Percentiles rank a stretch among this genome's conserved stretches.
These are phyloP conservation scores for Euclidia mi DNA, from an alignment of 2,888 invertebrate species.

Conservation along the genomic window DNA sequence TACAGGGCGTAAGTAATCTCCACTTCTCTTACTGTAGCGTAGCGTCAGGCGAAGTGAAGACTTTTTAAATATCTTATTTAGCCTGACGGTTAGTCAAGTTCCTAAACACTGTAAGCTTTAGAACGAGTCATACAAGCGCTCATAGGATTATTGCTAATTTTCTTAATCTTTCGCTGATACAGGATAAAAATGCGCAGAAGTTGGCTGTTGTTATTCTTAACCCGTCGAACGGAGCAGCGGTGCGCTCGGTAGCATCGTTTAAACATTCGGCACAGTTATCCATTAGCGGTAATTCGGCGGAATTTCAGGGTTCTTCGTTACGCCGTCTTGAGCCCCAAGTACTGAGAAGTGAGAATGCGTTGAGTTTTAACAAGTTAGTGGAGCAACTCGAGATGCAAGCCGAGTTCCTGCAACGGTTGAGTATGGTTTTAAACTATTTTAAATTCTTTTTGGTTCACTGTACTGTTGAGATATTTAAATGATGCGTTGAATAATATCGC, in stretches of 20 bases:
- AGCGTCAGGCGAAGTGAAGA: too few relatives aligned
- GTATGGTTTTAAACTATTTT: constrained; percentile 5
- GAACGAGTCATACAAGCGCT: too few relatives aligned
- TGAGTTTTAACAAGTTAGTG: constrained; percentile 14
- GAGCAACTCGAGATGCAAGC: constrained; percentile 9
- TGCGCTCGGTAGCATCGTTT: constrained; percentile 3
- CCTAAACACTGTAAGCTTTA: too few relatives aligned
- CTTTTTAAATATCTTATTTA: too few relatives aligned
- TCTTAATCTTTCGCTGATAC: too few relatives aligned
- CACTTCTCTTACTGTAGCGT: too few relatives aligned
- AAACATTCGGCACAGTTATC: constrained; percentile 4
- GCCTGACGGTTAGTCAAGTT: too few relatives aligned
- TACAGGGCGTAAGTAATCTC: too few relatives aligned
- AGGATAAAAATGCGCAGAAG: too few relatives aligned
- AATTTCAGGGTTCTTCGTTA: constrained; percentile 15
- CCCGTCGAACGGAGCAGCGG: not conserved
- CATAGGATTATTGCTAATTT: too few relatives aligned
- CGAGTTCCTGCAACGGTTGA: constrained; percentile 7
- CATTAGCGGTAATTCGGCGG: constrained; percentile 11
- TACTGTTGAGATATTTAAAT: too few relatives aligned
- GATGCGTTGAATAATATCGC: too few relatives aligned
- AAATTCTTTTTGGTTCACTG: not conserved
- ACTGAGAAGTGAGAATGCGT: constrained; percentile 12
- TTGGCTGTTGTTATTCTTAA: not conserved
- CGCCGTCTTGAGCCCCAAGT: constrained; percentile 3